These are phyloP conservation scores for Tenthredo livida DNA, from an alignment of 2,888 invertebrate species.

Conservation along the genomic window DNA sequence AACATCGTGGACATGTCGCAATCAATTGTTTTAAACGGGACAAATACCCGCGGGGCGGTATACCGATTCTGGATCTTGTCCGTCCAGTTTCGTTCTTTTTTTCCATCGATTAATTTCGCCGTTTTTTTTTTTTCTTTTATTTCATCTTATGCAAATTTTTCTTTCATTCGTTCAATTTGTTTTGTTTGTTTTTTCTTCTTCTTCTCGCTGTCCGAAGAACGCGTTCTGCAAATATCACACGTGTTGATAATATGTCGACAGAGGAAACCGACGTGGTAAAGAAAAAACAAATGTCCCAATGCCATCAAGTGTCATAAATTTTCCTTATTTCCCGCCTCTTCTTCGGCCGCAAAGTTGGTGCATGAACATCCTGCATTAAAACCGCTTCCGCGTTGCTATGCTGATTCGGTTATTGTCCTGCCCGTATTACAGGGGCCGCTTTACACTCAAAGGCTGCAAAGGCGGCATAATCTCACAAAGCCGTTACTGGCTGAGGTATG, in stretches of 20 bases:
- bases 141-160: conserved; percentile 12
- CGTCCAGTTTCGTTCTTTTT: neutral
- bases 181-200: neutral
- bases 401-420: conserved; percentile 61
- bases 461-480: conserved; percentile 36
- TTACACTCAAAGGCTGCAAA: conserved; percentile 25
- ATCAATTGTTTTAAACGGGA: conserved; percentile 46
- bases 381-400: conserved; percentile 68
- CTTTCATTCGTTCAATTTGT: neutral
- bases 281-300: neutral
- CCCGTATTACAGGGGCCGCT: conserved; percentile 18
- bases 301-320: neutral
- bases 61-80: conserved; percentile 9
- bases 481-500: conserved; percentile 27
- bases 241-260: neutral
- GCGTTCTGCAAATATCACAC: neutral
- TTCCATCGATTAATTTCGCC: neutral
- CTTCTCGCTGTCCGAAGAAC: neutral
- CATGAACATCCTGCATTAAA: conserved; percentile 56
- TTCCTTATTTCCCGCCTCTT: neutral
- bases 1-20: conserved; percentile 32
- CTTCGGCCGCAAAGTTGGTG: neutral
- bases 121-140: neutral
- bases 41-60: conserved; percentile 38
- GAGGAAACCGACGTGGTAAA: neutral